These are phyloP conservation scores for Oophaga sylvatica DNA, from an alignment of 2,797 vertebrate genomes.

Conservation along the genomic window DNA sequence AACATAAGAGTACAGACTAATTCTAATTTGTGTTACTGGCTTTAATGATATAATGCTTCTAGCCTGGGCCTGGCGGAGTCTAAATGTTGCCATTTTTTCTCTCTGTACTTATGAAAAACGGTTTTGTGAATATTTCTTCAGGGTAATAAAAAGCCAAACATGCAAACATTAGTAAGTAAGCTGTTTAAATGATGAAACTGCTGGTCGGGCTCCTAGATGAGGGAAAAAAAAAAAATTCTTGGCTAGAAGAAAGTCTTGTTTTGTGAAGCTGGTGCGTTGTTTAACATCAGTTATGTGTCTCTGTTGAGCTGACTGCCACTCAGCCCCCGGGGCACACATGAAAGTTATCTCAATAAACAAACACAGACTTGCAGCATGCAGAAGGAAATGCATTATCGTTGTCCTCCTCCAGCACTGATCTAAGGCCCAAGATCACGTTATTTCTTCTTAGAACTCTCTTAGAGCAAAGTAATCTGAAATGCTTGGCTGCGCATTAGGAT, in stretches of 20 bases:
- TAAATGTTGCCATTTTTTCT: slow-evolving; percentile 14
- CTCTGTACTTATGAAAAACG: slow-evolving; percentile 42
- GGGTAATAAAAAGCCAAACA: slow-evolving; percentile 48
- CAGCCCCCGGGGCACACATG: background rate
- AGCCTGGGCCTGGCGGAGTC: background rate
- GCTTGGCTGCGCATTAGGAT: background rate
- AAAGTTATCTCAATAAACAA: slow-evolving; percentile 37
- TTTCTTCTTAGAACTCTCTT: background rate
- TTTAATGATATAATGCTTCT: slow-evolving; percentile 36
- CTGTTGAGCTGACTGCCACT: slow-evolving; percentile 12
- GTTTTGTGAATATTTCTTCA: slow-evolving; percentile 45
- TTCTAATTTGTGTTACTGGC: slow-evolving; percentile 42
- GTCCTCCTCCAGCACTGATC: slow-evolving; percentile 2
- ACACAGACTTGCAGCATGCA: background rate
- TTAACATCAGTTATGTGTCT: slow-evolving; percentile 36
- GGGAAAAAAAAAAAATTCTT: slow-evolving; percentile 15
- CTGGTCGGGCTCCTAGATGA: slow-evolving; percentile 29
- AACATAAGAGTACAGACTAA: slow-evolving; percentile 39
- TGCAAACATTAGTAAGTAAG: slow-evolving; percentile 53
- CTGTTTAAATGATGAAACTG: slow-evolving; percentile 51
- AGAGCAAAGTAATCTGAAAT: background rate
- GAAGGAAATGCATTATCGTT: slow-evolving; percentile 33
- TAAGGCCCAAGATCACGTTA: slow-evolving; percentile 1
- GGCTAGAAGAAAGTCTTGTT: slow-evolving; percentile 47
- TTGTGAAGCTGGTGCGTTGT: slow-evolving; percentile 24